Percentiles rank a stretch among this genome's conserved stretches.
Evolutionary conservation across 2,797 vertebrate species (phyloP).

Genomic region (Rhynchotus rufescens): DNA sequence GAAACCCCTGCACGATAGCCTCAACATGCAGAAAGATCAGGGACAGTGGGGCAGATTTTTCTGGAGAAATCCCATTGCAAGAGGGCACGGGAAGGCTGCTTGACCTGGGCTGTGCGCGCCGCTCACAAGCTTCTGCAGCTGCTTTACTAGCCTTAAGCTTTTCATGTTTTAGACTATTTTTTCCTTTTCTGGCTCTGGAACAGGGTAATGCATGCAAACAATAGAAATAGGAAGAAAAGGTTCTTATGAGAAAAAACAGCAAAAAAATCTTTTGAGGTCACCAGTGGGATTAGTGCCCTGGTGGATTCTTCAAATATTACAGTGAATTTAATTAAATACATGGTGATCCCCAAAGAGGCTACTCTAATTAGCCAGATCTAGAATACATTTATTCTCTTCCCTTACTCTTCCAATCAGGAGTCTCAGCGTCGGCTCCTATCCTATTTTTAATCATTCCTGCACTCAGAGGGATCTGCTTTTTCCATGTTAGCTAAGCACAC

Average conservation of each 20-base stretch:
- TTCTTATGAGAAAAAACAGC: slow-evolving; percentile 56
- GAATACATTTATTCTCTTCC: slow-evolving; percentile 80
- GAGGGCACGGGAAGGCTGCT: background rate
- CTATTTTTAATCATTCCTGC: slow-evolving; percentile 67
- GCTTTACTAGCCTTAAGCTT: background rate
- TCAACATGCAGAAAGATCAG: accelerated
- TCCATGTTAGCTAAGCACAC: slow-evolving; percentile 14
- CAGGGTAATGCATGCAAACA: slow-evolving; percentile 36
- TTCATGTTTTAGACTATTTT: background rate
- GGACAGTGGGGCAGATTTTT: accelerated
- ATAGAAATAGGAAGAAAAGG: slow-evolving; percentile 30
- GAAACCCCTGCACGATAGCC: background rate
- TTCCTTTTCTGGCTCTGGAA: slow-evolving; percentile 11
- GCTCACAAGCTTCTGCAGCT: accelerated
- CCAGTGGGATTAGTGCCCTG: slow-evolving; percentile 77
- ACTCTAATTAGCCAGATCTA: slow-evolving; percentile 83
- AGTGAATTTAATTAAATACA: slow-evolving; percentile 85
- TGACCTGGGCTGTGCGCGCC: accelerated
- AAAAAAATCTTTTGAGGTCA: slow-evolving; percentile 68
- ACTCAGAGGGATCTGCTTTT: slow-evolving; percentile 62
- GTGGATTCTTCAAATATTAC: slow-evolving; percentile 81
- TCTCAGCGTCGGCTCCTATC: slow-evolving; percentile 64
- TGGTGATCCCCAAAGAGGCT: slow-evolving; percentile 79
- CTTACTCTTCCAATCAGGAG: slow-evolving; percentile 73
- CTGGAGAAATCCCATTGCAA: accelerated